Evolutionary conservation across 2,888 invertebrate species (phyloP).

Genomic region (Euzophera pinguis): DNA sequence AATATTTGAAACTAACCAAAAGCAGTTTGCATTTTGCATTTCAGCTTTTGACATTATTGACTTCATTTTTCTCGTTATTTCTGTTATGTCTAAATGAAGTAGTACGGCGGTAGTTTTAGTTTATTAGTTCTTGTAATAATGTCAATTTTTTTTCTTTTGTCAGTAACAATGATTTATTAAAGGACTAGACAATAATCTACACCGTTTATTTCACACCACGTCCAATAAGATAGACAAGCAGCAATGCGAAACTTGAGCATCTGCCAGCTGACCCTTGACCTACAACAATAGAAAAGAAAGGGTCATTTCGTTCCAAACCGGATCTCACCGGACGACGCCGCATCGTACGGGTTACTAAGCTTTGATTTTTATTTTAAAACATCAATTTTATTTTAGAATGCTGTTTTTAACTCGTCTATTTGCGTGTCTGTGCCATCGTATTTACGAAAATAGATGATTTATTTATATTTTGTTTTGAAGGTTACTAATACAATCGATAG

Average conservation of each 20-base stretch:
- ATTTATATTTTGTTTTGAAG: background rate
- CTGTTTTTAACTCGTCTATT: conserved; percentile 6
- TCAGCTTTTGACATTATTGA: too few species aligned
- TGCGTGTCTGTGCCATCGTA: too few species aligned
- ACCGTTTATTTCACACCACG: conserved; percentile 11
- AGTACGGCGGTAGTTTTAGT: too few species aligned
- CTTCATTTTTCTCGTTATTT: too few species aligned
- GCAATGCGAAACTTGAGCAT: conserved; percentile 33
- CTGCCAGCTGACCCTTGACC: conserved; percentile 54
- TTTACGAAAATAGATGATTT: too few species aligned
- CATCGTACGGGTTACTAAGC: conserved; percentile 37
- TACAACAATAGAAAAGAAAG: conserved; percentile 58
- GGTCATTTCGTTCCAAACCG: conserved; percentile 66
- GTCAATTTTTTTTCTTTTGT: too few species aligned
- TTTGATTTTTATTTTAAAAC: conserved; percentile 23
- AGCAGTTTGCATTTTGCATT: too few species aligned
- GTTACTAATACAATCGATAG: background rate
- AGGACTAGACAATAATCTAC: background rate
- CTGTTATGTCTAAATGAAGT: too few species aligned
- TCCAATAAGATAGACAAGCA: background rate
- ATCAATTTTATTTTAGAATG: conserved; percentile 3
- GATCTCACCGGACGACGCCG: conserved; percentile 48
- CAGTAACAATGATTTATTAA: too few species aligned
- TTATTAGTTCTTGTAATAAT: too few species aligned
- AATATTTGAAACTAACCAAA: too few species aligned